Evolutionary conservation across 2,888 invertebrate species (phyloP), one percentile per base, ranked within the genome.

Genomic region (Cephus runcator): DNA sequence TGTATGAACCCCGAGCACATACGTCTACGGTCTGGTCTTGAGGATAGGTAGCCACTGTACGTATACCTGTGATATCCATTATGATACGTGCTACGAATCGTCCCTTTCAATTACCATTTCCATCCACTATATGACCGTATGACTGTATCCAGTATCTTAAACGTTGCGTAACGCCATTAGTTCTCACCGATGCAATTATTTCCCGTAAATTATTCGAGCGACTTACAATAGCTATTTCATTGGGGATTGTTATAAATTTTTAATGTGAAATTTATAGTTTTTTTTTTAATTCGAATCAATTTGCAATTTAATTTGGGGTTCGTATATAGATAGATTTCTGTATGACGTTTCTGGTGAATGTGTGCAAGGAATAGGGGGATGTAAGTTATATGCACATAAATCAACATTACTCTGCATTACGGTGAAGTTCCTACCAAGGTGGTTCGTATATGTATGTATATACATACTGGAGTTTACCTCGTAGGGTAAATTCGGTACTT

Each of bases 401-500:
- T 91, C 91, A 91, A 89, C 90, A 91, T 91, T 91, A 91, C 88
- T 89, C 89, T 89, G 90, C 88, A 91, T 91, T 91, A 91, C 88
- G 87, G 88, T 86, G 85, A 88, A 90, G 88, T 90, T 90, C 85
- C 88, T 85, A 84, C 82, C 81, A 85, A 83, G 83, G 86, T 15
- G 56, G 23, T 23, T 56, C 15, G 40, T 56, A 56, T 56, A 56
- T 56, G 83, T 85, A 84, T 82, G 83, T 85, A 84, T 82, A 80
- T 80, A 78, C 75, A 84, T 86, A 85, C 84, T 86, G 85, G 89
- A 89, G 90, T 89, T 89, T 88, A 89, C 88, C 87, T 83, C 84
- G 23, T 84, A 85, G 88, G 88, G 89, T 89, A 88, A 87, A 89
- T 86, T 89, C 86, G 82, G 83, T 82, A 56, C 56, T 56, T 23